Evolutionary conservation across 1,140 invertebrate species (phyloP), one percentile per base, ranked within the genome.

Genomic region (Triops longicaudatus): DNA sequence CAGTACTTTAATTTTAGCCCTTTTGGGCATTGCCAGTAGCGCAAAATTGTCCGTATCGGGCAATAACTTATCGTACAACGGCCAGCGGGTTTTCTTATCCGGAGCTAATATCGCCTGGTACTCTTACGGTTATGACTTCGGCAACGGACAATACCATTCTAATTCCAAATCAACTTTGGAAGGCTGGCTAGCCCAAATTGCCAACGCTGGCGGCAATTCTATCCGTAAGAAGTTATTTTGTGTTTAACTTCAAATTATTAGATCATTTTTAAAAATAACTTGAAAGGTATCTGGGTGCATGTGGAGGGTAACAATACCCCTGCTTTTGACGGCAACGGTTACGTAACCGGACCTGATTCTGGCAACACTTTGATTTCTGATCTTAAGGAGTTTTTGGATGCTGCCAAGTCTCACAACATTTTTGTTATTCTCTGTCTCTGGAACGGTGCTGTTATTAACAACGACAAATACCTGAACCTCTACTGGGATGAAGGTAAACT

Each of bases 31-130:
- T 22, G 50, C 50, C 5, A 63, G 50, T 7, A 22, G 17, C 17
- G 50, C 50, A 14, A 63, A 22, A 22, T 63, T 77, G 28, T 43
- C 76, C 14, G 72, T 77, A 1, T 73, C 37, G 37, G 76, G 76
- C 9, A 73, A 50, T 17, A 73, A 82, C 73, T 79, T 85, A 10
- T 79, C 77, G 0, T 82, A 82, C 75, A 81, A 82, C 31, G 82
- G 82, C 17, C 79, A 84, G 22, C 79, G 81, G 41, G 82, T 86
- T 0, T 86, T 85, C 76, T 80, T 86, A 27, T 84, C 83, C 26
- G 85, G 85, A 6, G 80, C 80, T 12, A 86, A 86, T 80, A 81
- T 84, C 72, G 84, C 85, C 1, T 86, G 85, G 85, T 80, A 83
- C n/a, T 83, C 72, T 26, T 82, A 82, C 74, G 81, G 80, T 6